Evolutionary conservation across 53 echinoderm and acorn worm genomes (phyloP), one percentile per base, ranked within the genome.

Genomic region (Apostichopus leukothele): DNA sequence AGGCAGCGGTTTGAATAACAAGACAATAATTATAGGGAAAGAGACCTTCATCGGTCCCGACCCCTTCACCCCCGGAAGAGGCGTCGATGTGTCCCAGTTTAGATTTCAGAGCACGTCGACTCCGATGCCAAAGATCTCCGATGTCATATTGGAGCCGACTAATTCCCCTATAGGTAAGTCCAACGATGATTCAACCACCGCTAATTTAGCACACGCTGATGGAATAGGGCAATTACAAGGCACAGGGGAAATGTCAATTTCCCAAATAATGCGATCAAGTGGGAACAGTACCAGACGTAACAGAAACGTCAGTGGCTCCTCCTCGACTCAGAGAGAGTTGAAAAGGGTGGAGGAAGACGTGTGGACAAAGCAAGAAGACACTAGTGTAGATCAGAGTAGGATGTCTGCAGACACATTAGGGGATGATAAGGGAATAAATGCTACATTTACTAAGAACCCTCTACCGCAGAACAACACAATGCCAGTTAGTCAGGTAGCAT

Each of bases 31-130:
- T 0, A 67, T 10, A 4, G 50, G 63, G 11, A 85, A 85, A 85
- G 85, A 85, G 50, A 85, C 85, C 22, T 85, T 67, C 50, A 85
- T 85, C 26, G 85, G 85, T 11, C 85, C 85, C 16, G 85, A 85
- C 26, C 50, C 63, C 12, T 16, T 66, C 12, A 27, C 67, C 18
- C 85, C 85, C 19, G 50, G 57, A 11, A 85, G 27, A 60, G 67
- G 10, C 5, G 51, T 50, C 9, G 67, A 66, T 27, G 60, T 25
- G 10, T 61, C 85, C 8, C 21, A 39, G 59, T 27, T 14, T 5
- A 59, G 60, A 60, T 85, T 85, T 50, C 85, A 67, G 4, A 63
- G 27, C 50, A 85, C 85, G 9, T 85, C 85, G 1, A 85, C 85
- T 26, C 85, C 85, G 27, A 85, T 85, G 85, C 85, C 85, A 22